phyloP scores from a whole-genome alignment of 2,113 vertebrate genomes.

The Etia nguti region DNA sequence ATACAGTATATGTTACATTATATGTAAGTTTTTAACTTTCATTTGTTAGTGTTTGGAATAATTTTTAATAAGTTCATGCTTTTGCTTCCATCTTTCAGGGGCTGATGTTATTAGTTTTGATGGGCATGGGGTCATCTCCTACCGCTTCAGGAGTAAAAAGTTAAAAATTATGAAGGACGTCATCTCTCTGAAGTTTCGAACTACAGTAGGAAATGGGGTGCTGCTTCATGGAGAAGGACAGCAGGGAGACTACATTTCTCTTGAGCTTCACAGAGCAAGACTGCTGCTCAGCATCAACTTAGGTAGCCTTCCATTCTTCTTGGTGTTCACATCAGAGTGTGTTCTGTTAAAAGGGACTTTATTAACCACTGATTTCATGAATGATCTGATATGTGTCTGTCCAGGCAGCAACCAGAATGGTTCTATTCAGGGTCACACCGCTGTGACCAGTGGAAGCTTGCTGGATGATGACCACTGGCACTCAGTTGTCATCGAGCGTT shows the following conservation, averaged over 20 bases:
- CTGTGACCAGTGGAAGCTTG: constrained; percentile 85
- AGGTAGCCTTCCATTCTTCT: constrained; percentile 63
- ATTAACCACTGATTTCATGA: background rate
- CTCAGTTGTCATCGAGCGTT: constrained; percentile 84
- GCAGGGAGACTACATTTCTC: constrained; percentile 92
- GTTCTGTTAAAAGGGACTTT: background rate
- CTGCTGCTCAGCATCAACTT: constrained; percentile 90
- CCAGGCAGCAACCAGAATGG: constrained; percentile 94
- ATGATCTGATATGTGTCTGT: background rate
- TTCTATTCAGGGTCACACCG: constrained; percentile 91
- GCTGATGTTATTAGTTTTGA: constrained; percentile 95
- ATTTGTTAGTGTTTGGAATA: background rate
- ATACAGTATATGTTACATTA: background rate
- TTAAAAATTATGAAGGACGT: constrained; percentile 90
- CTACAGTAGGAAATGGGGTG: constrained; percentile 84
- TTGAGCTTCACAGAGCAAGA: constrained; percentile 85
- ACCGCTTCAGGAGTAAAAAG: constrained; percentile 92
- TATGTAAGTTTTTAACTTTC: background rate
- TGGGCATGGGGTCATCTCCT: constrained; percentile 86
- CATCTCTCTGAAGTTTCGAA: constrained; percentile 90
- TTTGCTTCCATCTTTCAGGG: constrained; percentile 69
- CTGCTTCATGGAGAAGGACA: constrained; percentile 95
- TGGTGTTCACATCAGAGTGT: rapidly evolving
- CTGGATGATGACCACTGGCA: constrained; percentile 98
- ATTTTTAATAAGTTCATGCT: background rate